Base-by-base conservation (phyloP, 92 coral and sea anemone genomes). In the Chrysogorgia sp. region DNA sequence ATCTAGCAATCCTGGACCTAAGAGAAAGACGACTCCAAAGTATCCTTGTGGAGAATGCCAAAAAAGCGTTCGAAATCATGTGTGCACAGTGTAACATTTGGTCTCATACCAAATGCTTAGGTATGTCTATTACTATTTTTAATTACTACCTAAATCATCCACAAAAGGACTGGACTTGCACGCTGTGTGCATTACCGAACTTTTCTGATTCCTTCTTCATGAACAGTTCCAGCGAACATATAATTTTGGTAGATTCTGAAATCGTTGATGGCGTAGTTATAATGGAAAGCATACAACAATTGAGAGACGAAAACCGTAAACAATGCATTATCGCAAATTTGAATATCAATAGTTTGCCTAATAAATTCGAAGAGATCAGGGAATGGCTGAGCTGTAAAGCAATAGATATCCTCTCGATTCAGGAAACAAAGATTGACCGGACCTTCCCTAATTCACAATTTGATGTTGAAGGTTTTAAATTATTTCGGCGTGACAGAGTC, bases 381-480 rank as follows among this genome's bases (percentile, higher is more conserved):
- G 88, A 85, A 69, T 85, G 88, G 88, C 81, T 79, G 25, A 32
- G 55, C 20, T 50, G 61, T 28, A 57, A 48, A 9, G 52, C 56
- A n/a, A 57, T 85, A n/a, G 85, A 79, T 53, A 80, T 85, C 49
- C 64, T 85, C 25, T 67, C 76, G 34, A 63, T 85, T 50, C 85
- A 85, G 79, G 84, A 85, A 80, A 79, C 88, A 10, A 85, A 85
- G 58, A 80, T 80, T 13, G 85, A 85, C 45, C 41, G 82, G 20
- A 85, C 89, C 7, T 85, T 63, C 66, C 85, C 72, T 0, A 85
- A 81, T 47, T 85, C 82, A 29, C 79, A 85, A 58, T 85, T 85
- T 56, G 41, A 74, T 47, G 67, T 80, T 0, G 67, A 71, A 13
- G 82, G 79, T 1, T 85, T 47, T 55, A 85, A 80, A 19, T 40